Conservation (phyloP, 1,140 invertebrate genomes). For the Drosophila varians region DNA sequence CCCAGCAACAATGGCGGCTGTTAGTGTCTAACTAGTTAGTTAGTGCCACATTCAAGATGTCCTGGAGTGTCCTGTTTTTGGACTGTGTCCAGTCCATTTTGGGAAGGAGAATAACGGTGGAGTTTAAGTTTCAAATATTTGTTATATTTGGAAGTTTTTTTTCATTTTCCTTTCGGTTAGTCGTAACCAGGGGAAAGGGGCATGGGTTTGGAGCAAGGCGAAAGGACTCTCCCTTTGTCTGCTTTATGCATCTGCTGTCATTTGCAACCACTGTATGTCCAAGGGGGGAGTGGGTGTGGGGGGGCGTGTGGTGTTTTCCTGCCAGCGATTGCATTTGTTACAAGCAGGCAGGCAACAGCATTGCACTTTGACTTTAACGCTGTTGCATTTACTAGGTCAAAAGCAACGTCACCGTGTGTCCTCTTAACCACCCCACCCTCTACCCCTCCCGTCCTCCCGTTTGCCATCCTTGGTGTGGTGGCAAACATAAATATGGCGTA, state of each 20-base stretch:
- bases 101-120: too few relatives aligned
- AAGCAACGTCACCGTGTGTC: slow-evolving; percentile 66
- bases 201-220: too few relatives aligned
- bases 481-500: slow-evolving; percentile 76
- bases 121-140: too few relatives aligned
- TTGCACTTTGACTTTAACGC: slow-evolving; percentile 77
- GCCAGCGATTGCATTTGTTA: slow-evolving; percentile 64
- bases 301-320: slow-evolving; percentile 18
- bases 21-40: slow-evolving; percentile 76
- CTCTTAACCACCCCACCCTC: background rate
- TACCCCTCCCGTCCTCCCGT: slow-evolving; percentile 6
- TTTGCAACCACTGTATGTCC: slow-evolving; percentile 32
- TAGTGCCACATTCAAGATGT: slow-evolving; percentile 53
- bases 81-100: too few relatives aligned
- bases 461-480: too few relatives aligned
- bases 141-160: background rate
- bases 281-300: slow-evolving; percentile 18
- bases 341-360: slow-evolving; percentile 42
- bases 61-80: background rate
- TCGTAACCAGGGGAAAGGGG: too few relatives aligned
- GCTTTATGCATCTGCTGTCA: slow-evolving; percentile 52
- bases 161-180: background rate
- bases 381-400: slow-evolving; percentile 79
- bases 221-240: slow-evolving; percentile 29
- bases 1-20: slow-evolving; percentile 42